phyloP scores from a whole-genome alignment of 2,113 vertebrate species.

The Cynopterus brachyotis region DNA sequence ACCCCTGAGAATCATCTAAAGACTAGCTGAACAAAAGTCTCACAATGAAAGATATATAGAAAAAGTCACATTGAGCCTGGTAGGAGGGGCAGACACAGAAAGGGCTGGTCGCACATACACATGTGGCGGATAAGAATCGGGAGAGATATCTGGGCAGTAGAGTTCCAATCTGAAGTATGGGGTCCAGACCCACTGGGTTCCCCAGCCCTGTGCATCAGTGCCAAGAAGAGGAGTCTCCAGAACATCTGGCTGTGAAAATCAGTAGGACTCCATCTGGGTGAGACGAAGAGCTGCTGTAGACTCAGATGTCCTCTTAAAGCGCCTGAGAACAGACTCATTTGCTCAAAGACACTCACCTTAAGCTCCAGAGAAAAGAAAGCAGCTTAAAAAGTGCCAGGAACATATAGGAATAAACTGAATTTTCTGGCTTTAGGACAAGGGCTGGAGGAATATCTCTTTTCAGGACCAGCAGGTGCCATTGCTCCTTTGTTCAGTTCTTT shows the following conservation, averaged over 20 bases:
- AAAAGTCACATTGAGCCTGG: background rate
- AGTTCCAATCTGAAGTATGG: too few species aligned
- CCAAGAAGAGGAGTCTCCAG: background rate
- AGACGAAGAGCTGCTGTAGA: background rate
- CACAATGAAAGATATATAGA: background rate
- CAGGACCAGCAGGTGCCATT: background rate
- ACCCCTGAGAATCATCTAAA: background rate
- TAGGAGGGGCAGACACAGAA: background rate
- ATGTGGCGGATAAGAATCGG: background rate
- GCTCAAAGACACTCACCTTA: background rate
- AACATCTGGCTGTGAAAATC: background rate
- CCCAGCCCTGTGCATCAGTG: background rate
- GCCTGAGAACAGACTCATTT: background rate
- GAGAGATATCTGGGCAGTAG: background rate
- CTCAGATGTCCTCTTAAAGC: background rate
- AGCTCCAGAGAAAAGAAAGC: background rate
- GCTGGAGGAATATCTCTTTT: background rate
- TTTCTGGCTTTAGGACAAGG: background rate
- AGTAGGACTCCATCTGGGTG: background rate
- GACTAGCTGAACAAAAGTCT: background rate
- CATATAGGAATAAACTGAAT: background rate
- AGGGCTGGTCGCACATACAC: background rate
- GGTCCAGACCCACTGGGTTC: background rate
- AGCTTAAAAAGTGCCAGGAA: background rate
- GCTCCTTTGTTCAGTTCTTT: background rate